phyloP scores from a whole-genome alignment of 2,888 invertebrate species.

The Athalia circularis region DNA sequence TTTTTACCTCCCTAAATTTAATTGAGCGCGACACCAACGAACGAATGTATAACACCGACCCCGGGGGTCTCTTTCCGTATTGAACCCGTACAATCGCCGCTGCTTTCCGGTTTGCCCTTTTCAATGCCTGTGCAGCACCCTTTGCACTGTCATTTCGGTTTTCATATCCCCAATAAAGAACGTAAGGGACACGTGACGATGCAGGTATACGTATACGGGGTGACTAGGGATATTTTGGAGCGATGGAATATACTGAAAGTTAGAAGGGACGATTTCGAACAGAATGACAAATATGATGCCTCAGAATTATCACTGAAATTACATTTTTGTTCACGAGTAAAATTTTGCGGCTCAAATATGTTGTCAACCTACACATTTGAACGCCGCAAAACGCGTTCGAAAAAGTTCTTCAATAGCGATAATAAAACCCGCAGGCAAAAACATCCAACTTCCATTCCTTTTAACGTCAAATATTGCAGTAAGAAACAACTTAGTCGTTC shows the following conservation, averaged over 20 bases:
- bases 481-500: slow-evolving; percentile 27
- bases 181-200: background rate
- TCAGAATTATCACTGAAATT: too few relatives aligned
- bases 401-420: slow-evolving; percentile 30
- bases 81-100: slow-evolving; percentile 23
- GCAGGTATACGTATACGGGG: slow-evolving; percentile 26
- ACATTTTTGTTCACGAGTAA: too few relatives aligned
- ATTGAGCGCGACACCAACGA: slow-evolving; percentile 33
- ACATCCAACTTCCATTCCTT: slow-evolving; percentile 24
- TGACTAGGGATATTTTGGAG: background rate
- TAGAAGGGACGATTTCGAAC: background rate
- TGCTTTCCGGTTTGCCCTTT: slow-evolving; percentile 35
- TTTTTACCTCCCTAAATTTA: slow-evolving; percentile 32
- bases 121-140: slow-evolving; percentile 38
- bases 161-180: background rate
- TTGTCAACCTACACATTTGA: background rate
- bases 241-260: background rate
- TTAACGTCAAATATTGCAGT: slow-evolving; percentile 16
- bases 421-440: slow-evolving; percentile 22
- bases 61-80: slow-evolving; percentile 25
- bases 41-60: slow-evolving; percentile 28
- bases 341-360: too few relatives aligned
- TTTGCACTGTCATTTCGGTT: slow-evolving; percentile 38
- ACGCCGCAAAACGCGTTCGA: background rate
- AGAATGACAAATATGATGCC: too few relatives aligned